Evolutionary conservation across 1,140 invertebrate species (phyloP).

Genomic region (Bombus superbus): DNA sequence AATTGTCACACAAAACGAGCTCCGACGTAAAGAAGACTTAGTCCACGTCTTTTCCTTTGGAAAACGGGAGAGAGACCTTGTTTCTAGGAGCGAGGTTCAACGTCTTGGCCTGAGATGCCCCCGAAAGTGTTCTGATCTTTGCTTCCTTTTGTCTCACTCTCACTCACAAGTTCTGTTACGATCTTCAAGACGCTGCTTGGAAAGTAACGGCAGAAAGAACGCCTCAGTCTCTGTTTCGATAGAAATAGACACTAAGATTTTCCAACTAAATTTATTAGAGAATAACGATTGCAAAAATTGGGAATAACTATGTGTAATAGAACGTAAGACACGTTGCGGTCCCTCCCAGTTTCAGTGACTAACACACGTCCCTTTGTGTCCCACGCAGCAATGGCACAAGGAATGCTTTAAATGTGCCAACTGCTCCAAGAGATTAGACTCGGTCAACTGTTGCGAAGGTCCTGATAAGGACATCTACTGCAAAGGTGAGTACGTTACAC

Average conservation of each 20-base stretch:
- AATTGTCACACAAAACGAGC: conserved; percentile 5
- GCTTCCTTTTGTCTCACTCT: not conserved
- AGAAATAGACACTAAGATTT: not conserved
- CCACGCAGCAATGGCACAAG: conserved; percentile 90
- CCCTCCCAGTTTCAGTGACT: conserved; percentile 73
- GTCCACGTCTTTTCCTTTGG: not conserved
- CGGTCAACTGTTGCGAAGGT: conserved; percentile 96
- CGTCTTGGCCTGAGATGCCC: not conserved
- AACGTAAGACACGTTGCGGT: conserved; percentile 28
- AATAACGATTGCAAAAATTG: not conserved
- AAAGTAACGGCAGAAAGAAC: not conserved
- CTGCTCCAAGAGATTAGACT: conserved; percentile 98
- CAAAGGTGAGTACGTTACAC: conserved; percentile 88
- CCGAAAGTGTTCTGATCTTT: not conserved
- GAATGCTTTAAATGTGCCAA: conserved; percentile 97
- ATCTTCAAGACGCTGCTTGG: not conserved
- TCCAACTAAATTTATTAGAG: no score
- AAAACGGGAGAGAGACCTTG: not conserved
- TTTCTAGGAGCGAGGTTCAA: no score
- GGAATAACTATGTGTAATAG: conserved; percentile 43
- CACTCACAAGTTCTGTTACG: not conserved
- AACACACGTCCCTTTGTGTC: conserved; percentile 76
- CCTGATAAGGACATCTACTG: conserved; percentile 99
- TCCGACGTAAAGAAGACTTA: not conserved
- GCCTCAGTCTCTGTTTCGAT: conserved; percentile 1